Percentiles rank a stretch among this genome's conserved stretches.
Conservation (phyloP, 2,113 vertebrate species). For the Perognathus longimembris region DNA sequence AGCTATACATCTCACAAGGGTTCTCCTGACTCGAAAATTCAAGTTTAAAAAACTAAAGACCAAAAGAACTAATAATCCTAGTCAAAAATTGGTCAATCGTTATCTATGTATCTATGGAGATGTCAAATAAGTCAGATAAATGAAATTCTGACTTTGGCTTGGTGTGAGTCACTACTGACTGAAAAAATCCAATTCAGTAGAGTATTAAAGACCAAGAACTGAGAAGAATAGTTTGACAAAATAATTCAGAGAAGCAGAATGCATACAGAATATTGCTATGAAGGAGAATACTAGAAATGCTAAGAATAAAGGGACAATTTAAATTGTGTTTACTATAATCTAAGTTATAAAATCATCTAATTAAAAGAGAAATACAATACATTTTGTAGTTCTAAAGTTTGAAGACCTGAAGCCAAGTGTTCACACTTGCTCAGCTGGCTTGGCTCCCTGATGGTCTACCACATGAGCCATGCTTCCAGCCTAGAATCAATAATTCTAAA, state of each 20-base stretch:
- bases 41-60: no score
- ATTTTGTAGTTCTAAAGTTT: no score
- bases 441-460: no score
- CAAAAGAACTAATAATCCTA: no score
- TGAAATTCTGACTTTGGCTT: neutral
- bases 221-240: neutral
- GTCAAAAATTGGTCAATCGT: neutral
- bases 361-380: neutral
- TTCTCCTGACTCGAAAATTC: no score
- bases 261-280: neutral
- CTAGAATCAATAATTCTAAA: neutral
- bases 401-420: no score
- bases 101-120: neutral
- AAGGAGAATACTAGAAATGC: neutral
- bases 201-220: neutral
- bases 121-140: neutral
- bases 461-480: no score
- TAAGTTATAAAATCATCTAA: neutral
- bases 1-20: no score
- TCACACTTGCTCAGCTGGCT: no score
- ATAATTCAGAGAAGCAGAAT: neutral
- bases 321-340: neutral
- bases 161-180: neutral
- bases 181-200: neutral
- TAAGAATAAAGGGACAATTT: neutral